These are phyloP conservation scores for Zoanthus gigantus DNA, from an alignment of 92 coral and sea anemone species.

Conservation along the genomic window DNA sequence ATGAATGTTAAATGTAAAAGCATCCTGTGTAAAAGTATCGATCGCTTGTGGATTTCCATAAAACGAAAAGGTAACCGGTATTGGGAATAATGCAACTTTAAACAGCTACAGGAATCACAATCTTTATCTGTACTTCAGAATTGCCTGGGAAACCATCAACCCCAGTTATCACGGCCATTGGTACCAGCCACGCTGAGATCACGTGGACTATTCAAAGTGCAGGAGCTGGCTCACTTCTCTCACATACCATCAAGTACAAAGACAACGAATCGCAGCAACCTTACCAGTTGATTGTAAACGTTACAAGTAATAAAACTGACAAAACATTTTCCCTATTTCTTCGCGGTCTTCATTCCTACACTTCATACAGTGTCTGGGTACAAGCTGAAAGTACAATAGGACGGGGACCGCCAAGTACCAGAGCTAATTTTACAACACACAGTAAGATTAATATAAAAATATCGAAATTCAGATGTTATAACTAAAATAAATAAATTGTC, in stretches of 20 bases:
- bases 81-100: too few relatives aligned
- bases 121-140: background rate
- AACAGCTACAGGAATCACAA: too few relatives aligned
- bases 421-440: constrained; percentile 1
- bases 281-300: background rate
- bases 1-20: too few relatives aligned
- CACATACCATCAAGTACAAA: background rate
- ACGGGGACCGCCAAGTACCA: background rate
- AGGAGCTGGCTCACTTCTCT: constrained; percentile 3
- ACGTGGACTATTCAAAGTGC: background rate
- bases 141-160: constrained; percentile 18
- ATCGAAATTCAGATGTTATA: too few relatives aligned
- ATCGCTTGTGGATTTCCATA: too few relatives aligned
- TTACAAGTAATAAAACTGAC: background rate
- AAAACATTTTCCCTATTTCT: background rate
- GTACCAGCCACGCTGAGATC: background rate
- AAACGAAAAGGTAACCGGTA: too few relatives aligned
- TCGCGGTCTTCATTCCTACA: background rate
- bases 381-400: background rate
- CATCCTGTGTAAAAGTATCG: too few relatives aligned
- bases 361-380: constrained; percentile 5
- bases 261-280: background rate
- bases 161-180: background rate
- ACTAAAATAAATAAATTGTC: too few relatives aligned
- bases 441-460: background rate